These are phyloP conservation scores for Nysson spinosus DNA, from an alignment of 2,888 invertebrate genomes.

Conservation along the genomic window DNA sequence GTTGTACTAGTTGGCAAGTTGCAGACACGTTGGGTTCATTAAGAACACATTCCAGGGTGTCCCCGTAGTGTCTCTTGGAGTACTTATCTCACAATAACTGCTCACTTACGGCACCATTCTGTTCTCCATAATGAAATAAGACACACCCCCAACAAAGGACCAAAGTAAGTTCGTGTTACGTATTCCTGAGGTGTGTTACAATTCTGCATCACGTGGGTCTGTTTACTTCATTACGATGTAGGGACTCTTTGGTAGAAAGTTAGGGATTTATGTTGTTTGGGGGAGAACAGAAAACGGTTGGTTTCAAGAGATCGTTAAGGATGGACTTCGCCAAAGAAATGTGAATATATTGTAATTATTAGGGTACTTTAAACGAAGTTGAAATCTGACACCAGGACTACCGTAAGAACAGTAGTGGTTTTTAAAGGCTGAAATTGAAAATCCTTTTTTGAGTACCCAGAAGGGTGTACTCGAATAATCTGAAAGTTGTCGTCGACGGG, in stretches of 20 bases:
- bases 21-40: conserved; percentile 57
- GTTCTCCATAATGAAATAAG: conserved; percentile 42
- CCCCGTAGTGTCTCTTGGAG: conserved; percentile 41
- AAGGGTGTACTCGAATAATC: conserved; percentile 25
- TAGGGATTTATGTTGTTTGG: too few species aligned
- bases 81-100: conserved; percentile 45
- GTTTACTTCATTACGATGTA: too few species aligned
- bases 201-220: too few species aligned
- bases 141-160: conserved; percentile 48
- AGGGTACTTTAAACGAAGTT: too few species aligned
- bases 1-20: conserved; percentile 53
- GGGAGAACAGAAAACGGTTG: too few species aligned
- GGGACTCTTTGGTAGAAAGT: too few species aligned
- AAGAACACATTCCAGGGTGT: conserved; percentile 55
- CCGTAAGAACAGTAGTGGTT: too few species aligned
- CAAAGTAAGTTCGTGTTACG: conserved; percentile 10
- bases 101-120: conserved; percentile 39
- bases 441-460: background rate
- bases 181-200: conserved; percentile 12
- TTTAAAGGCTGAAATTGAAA: background rate
- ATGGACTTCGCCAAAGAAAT: too few species aligned
- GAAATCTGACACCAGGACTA: too few species aligned
- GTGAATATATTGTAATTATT: too few species aligned
- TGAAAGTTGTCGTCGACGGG: conserved; percentile 32
- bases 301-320: too few species aligned